Evolutionary conservation across 2,113 vertebrate species (phyloP), one percentile per base, ranked within the genome.

Genomic region (Scopus umbretta): DNA sequence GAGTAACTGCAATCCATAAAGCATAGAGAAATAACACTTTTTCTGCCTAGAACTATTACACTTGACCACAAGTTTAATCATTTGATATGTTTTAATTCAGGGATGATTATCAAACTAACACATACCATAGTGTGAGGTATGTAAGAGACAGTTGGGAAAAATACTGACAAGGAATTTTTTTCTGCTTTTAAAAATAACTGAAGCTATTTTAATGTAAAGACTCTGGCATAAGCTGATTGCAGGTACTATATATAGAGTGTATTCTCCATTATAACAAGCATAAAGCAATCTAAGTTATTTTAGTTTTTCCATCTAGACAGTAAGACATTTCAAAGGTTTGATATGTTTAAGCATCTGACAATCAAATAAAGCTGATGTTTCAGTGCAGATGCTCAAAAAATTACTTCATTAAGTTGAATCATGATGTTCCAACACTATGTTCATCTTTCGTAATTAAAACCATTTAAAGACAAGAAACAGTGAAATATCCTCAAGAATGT

Each of bases 131-230:
- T 0, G 2, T 5, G 18, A 92, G 55, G 34, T 13, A 45, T 8
- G 13, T 26, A 56, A 68, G 40, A 90, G 36, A n/a, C 25, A 66
- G 40, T 14, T 59, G 22, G 40, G 55, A 59, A 61, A 80, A 71
- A 61, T 8, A 78, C 22, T 17, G 23, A 27, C 42, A n/a, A 52
- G 14, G 23, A 36, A 4, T 29, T 20, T 73, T 86, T 56, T 75
- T 42, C 71, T 91, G 63, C 59, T 56, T 92, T 80, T 78, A 82
- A 95, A 96, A 90, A 94, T 66, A 96, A 65, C 59, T 55, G 22
- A 32, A 86, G 75, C n/a, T 86, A 78, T 74, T 92, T 81, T 80
- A 63, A 88, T 25, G 30, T 43, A 59, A 62, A 95, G 55, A 53
- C 20, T 67, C 68, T 16, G 47, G n/a, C 20, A 5, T 11, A 72